These are phyloP conservation scores for Phaonia tiefii DNA, from an alignment of 2,888 invertebrate species.

Conservation along the genomic window DNA sequence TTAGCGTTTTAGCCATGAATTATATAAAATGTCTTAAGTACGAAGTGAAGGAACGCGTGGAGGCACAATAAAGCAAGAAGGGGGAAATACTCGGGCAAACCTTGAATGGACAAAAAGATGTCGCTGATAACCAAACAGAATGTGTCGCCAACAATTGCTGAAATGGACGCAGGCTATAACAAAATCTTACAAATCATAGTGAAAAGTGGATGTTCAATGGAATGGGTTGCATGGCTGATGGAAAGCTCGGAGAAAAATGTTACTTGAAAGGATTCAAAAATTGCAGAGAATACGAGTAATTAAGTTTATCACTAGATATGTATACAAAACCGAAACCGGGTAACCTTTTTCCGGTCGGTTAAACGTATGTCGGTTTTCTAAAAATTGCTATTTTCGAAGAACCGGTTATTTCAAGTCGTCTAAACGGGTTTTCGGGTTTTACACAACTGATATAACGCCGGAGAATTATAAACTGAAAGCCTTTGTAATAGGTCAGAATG, in stretches of 20 bases:
- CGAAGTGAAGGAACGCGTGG: constrained; percentile 60
- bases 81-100: constrained; percentile 41
- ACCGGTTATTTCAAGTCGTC: too few relatives aligned
- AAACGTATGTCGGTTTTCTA: too few relatives aligned
- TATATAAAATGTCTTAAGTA: constrained; percentile 62
- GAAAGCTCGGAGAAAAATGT: constrained; percentile 33
- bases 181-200: constrained; percentile 59
- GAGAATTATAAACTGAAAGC: too few relatives aligned
- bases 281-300: too few relatives aligned
- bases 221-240: constrained; percentile 4
- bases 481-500: too few relatives aligned
- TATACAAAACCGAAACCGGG: too few relatives aligned
- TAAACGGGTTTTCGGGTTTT: too few relatives aligned
- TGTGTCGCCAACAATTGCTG: constrained; percentile 70
- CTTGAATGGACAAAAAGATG: constrained; percentile 62
- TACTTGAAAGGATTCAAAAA: background rate
- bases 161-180: constrained; percentile 40
- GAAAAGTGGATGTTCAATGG: constrained; percentile 6
- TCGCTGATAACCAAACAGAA: constrained; percentile 66
- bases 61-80: constrained; percentile 19
- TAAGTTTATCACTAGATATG: too few relatives aligned
- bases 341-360: too few relatives aligned
- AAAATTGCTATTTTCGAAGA: too few relatives aligned
- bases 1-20: constrained; percentile 67
- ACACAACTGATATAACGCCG: too few relatives aligned